Evolutionary conservation across 2,113 vertebrate species (phyloP).

Genomic region (Gallinago jamesoni): DNA sequence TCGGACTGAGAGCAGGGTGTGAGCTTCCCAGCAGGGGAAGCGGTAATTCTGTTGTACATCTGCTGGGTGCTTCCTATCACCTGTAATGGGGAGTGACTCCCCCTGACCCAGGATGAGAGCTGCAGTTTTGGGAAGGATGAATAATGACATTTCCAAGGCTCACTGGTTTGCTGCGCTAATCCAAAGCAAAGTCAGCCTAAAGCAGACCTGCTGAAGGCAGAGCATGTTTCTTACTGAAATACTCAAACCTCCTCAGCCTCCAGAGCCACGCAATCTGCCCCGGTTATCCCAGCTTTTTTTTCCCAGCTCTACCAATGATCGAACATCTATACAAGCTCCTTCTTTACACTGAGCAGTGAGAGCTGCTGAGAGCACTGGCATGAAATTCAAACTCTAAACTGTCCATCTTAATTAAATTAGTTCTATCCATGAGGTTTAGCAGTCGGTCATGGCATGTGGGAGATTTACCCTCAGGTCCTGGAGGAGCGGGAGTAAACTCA

Average conservation of each 20-base stretch:
- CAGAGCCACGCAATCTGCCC: neutral
- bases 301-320: fast-evolving
- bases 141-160: neutral
- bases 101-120: neutral
- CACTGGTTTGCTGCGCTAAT: neutral
- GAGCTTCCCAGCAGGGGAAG: neutral
- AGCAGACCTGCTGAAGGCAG: slow-evolving; percentile 19
- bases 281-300: neutral
- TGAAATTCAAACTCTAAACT: neutral
- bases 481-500: slow-evolving; percentile 24
- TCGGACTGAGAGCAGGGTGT: neutral
- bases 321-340: neutral
- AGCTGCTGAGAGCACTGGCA: neutral
- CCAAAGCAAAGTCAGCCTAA: neutral
- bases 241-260: neutral
- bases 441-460: slow-evolving; percentile 12
- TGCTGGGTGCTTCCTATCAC: neutral
- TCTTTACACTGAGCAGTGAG: neutral
- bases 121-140: neutral
- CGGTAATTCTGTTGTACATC: neutral
- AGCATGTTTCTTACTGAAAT: neutral
- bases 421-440: slow-evolving; percentile 24
- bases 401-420: slow-evolving; percentile 51
- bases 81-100: neutral
- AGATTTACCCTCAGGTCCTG: slow-evolving; percentile 35